Conservation (phyloP, 2,888 invertebrate genomes). For the Ophion ventricosus region DNA sequence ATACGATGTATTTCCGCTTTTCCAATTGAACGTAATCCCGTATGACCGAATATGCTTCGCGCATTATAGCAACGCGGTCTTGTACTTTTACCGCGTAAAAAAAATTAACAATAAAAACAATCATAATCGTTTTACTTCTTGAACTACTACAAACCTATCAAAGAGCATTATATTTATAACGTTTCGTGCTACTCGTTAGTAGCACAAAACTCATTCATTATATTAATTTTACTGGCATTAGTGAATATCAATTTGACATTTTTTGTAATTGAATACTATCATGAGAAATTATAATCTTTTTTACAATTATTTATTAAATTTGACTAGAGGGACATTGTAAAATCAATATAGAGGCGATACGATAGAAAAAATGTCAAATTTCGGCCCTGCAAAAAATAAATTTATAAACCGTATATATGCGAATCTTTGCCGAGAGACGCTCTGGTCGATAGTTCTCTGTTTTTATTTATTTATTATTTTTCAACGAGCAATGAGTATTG, state of each 20-base stretch:
- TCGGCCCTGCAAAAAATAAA: conserved; percentile 69
- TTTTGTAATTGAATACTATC: neutral
- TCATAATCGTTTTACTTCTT: conserved; percentile 37
- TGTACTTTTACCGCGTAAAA: conserved; percentile 30
- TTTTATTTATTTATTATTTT: conserved; percentile 32
- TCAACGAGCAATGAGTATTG: conserved; percentile 71
- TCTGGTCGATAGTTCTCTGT: conserved; percentile 31
- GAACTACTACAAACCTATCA: conserved; percentile 63
- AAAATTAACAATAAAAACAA: conserved; percentile 41
- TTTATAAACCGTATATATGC: too few relatives aligned
- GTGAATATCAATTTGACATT: neutral
- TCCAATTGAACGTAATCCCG: conserved; percentile 19
- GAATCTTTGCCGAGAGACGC: neutral
- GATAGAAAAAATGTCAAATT: conserved; percentile 60
- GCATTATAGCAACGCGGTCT: conserved; percentile 15
- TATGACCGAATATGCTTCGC: neutral
- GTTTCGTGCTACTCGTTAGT: conserved; percentile 24
- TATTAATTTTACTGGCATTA: conserved; percentile 39
- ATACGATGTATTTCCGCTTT: conserved; percentile 1
- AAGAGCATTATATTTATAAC: conserved; percentile 55
- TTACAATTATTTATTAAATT: conserved; percentile 44
- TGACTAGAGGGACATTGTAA: conserved; percentile 46
- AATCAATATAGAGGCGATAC: conserved; percentile 55
- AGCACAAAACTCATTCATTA: conserved; percentile 10
- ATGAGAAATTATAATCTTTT: neutral